phyloP scores from a whole-genome alignment of 1,140 invertebrate genomes.

The Neuroterus valhalla region DNA sequence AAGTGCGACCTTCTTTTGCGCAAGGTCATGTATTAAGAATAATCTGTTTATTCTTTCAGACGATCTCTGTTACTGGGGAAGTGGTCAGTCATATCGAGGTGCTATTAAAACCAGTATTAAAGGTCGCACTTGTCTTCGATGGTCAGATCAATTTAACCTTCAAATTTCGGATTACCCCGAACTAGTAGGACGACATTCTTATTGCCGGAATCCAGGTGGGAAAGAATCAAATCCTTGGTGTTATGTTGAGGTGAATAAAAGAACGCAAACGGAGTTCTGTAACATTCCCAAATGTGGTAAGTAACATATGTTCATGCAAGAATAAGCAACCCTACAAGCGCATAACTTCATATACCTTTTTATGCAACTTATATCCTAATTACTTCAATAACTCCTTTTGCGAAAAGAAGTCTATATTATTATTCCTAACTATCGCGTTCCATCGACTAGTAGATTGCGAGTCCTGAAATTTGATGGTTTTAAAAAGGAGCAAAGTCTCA shows the following conservation, averaged over 20 bases:
- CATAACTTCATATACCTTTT: too few relatives aligned
- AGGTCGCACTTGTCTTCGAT: slow-evolving; percentile 86
- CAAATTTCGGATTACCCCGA: slow-evolving; percentile 88
- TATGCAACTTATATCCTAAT: too few relatives aligned
- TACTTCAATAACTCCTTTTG: too few relatives aligned
- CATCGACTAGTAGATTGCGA: too few relatives aligned
- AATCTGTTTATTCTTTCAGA: slow-evolving; percentile 69
- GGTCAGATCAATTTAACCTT: slow-evolving; percentile 86
- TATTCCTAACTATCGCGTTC: too few relatives aligned
- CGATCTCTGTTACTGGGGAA: slow-evolving; percentile 90
- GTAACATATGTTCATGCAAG: slow-evolving; percentile 41
- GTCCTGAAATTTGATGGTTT: too few relatives aligned
- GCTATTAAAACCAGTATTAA: slow-evolving; percentile 81
- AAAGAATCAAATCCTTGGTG: slow-evolving; percentile 92
- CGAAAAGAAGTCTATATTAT: too few relatives aligned
- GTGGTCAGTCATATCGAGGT: slow-evolving; percentile 88
- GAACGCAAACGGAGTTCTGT: slow-evolving; percentile 84
- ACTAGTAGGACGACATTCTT: slow-evolving; percentile 91
- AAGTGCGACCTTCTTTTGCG: too few relatives aligned
- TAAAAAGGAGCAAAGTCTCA: too few relatives aligned
- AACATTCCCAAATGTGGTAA: slow-evolving; percentile 88
- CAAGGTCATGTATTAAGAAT: background rate
- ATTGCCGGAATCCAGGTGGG: slow-evolving; percentile 94
- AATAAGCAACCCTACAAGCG: too few relatives aligned
- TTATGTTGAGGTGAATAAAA: slow-evolving; percentile 82